Conservation (phyloP, 23 tunicate genomes). For the Ascidia mentula region DNA sequence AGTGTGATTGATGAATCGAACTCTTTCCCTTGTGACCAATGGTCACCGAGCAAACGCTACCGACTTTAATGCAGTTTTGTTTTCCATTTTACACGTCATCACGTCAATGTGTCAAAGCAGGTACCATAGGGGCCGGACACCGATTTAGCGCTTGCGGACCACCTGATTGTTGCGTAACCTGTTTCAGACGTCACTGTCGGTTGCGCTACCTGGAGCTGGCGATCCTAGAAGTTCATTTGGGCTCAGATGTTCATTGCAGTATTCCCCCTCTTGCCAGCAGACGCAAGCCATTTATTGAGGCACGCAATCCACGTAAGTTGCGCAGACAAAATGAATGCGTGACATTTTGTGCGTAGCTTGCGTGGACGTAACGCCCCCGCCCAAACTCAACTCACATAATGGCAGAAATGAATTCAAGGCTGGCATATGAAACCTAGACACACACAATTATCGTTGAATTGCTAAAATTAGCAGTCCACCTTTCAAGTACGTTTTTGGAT, state of each 20-base stretch:
- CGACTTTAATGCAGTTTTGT: neutral
- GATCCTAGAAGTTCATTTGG: neutral
- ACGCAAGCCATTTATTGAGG: too few relatives aligned
- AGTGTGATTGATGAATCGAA: neutral
- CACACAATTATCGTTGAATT: too few relatives aligned
- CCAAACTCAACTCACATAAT: too few relatives aligned
- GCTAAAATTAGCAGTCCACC: too few relatives aligned
- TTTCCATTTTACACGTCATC: neutral
- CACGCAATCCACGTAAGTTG: too few relatives aligned
- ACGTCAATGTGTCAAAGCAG: neutral
- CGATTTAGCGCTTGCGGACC: neutral
- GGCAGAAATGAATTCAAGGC: too few relatives aligned
- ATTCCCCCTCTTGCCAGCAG: neutral
- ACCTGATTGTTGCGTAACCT: neutral
- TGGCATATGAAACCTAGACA: too few relatives aligned
- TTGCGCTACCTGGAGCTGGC: neutral
- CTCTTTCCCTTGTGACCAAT: neutral
- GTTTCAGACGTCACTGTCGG: neutral
- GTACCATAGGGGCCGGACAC: neutral
- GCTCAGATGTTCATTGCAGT: neutral
- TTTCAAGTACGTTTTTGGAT: too few relatives aligned
- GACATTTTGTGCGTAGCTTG: too few relatives aligned
- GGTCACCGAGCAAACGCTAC: neutral
- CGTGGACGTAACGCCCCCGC: too few relatives aligned
- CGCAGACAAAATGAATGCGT: too few relatives aligned